phyloP scores from a whole-genome alignment of 2,797 vertebrate genomes.

The Chlorospingus semifuscus region DNA sequence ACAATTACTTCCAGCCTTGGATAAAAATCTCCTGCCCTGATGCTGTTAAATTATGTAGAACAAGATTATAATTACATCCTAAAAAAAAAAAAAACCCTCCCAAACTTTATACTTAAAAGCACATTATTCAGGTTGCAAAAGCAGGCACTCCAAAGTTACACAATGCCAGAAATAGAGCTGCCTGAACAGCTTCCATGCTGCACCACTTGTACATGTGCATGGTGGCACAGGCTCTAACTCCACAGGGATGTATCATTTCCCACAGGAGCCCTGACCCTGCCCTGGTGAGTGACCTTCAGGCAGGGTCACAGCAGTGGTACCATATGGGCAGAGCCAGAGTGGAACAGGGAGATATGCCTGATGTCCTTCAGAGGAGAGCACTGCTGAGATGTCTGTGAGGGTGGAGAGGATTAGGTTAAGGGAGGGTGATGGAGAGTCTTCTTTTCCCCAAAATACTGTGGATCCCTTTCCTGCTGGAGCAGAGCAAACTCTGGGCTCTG shows the following conservation, averaged over 20 bases:
- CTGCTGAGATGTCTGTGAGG: not conserved
- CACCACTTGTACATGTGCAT: rapidly evolving
- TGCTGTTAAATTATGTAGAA: constrained; percentile 46
- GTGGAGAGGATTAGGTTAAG: not conserved
- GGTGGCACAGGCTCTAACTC: not conserved
- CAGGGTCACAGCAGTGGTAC: not conserved
- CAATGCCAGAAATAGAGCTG: not conserved
- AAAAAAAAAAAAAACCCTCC: not conserved
- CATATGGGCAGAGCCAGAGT: rapidly evolving
- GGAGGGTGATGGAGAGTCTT: not conserved
- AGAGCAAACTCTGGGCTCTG: not conserved
- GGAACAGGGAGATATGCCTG: not conserved
- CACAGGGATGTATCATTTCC: not conserved
- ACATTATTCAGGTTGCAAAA: constrained; percentile 1
- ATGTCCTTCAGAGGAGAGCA: not conserved
- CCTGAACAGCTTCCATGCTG: not conserved
- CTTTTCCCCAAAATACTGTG: not conserved
- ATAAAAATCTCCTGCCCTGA: constrained; percentile 33
- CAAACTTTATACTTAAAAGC: constrained; percentile 4
- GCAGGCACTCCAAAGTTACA: not conserved
- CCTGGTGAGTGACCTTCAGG: not conserved
- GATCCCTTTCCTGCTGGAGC: not conserved
- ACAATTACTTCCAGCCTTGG: constrained; percentile 29
- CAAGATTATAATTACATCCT: constrained; percentile 43
- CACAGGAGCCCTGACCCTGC: not conserved